These are phyloP conservation scores for Blomia tropicalis DNA, from an alignment of 2,888 invertebrate species.

Conservation along the genomic window DNA sequence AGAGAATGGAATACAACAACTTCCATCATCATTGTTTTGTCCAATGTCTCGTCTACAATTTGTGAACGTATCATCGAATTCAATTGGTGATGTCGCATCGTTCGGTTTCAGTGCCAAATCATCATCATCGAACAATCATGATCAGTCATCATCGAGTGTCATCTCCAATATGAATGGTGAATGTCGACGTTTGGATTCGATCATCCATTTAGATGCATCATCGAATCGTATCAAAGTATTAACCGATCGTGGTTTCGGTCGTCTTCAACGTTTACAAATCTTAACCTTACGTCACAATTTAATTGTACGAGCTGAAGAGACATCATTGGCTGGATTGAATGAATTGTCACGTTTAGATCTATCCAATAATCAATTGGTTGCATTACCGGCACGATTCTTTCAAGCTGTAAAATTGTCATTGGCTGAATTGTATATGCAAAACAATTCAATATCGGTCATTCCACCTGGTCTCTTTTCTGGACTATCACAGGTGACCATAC, in stretches of 20 bases:
- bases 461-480: constrained; percentile 58
- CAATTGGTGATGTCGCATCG: constrained; percentile 29
- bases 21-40: constrained; percentile 29
- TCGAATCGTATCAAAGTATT: constrained; percentile 60
- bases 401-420: constrained; percentile 52
- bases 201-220: constrained; percentile 31
- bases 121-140: too few species aligned
- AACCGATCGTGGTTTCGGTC: constrained; percentile 54
- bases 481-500: constrained; percentile 68
- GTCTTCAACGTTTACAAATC: constrained; percentile 65
- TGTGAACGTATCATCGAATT: constrained; percentile 29
- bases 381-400: constrained; percentile 51
- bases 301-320: constrained; percentile 41
- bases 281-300: constrained; percentile 69
- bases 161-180: background rate
- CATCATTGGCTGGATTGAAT: constrained; percentile 37
- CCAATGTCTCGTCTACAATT: constrained; percentile 26
- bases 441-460: constrained; percentile 72
- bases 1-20: constrained; percentile 27
- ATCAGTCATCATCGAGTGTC: background rate
- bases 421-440: constrained; percentile 74
- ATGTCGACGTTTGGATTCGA: constrained; percentile 21
- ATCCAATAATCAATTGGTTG: constrained; percentile 49
- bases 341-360: constrained; percentile 52
- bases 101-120: constrained; percentile 29